Percentiles rank a stretch among this genome's conserved stretches.
These are phyloP conservation scores for Gymnothorax reevesii DNA, from an alignment of 2,797 vertebrate species.

Conservation along the genomic window DNA sequence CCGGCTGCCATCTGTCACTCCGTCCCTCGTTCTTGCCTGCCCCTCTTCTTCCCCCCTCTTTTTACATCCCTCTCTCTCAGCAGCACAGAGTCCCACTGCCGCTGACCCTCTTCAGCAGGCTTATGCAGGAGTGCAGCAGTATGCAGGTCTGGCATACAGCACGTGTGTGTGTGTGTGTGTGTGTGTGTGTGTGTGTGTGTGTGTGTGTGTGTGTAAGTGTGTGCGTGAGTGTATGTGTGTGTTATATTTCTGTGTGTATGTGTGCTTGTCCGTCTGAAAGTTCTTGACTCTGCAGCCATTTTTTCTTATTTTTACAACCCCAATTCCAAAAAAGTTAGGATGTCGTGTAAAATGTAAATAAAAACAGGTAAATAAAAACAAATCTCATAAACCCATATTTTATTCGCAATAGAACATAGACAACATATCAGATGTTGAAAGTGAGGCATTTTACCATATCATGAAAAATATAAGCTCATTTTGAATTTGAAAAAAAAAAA, in stretches of 20 bases:
- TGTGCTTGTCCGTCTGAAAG: background rate
- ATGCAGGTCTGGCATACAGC: slow-evolving; percentile 82
- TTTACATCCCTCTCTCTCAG: slow-evolving; percentile 53
- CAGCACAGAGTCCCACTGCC: slow-evolving; percentile 82
- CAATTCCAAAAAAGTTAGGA: too few relatives aligned
- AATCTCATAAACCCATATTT: too few relatives aligned
- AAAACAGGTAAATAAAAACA: too few relatives aligned
- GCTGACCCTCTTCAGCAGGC: slow-evolving; percentile 82
- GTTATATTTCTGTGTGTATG: background rate
- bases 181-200: background rate
- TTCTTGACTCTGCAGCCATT: too few relatives aligned
- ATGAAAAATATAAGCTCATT: too few relatives aligned
- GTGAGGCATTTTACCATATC: too few relatives aligned
- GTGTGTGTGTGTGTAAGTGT: background rate
- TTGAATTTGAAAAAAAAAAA: too few relatives aligned
- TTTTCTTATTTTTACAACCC: too few relatives aligned
- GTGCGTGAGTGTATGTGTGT: background rate
- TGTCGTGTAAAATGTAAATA: too few relatives aligned
- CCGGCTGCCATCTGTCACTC: background rate
- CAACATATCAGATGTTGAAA: too few relatives aligned
- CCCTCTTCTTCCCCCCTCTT: background rate
- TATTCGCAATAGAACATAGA: too few relatives aligned
- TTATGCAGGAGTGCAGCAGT: slow-evolving; percentile 84
- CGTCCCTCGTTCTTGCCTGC: background rate
- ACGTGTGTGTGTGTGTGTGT: slow-evolving; percentile 37